Evolutionary conservation across 1,140 invertebrate genomes (phyloP), one percentile per base, ranked within the genome.

Genomic region (Neodiprion lecontei): DNA sequence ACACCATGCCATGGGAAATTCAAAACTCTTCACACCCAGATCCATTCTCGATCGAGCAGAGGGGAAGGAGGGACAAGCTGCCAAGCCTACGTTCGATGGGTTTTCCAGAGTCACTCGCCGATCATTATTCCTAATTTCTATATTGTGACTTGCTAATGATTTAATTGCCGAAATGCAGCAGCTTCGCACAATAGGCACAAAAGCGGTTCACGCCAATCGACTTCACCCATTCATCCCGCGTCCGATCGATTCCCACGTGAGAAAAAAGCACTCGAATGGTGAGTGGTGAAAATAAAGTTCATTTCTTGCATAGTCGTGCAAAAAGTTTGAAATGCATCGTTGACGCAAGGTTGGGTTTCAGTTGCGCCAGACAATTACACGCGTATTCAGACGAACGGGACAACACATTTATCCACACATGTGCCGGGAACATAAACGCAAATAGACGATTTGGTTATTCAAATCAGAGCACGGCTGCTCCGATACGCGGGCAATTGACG

Each of bases 61-160:
- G 28, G 28, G 28, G 28, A 40, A 3, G 28, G 28, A 40, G 28
- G 28, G 5, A 40, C 28, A 40, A 5, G 28, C 28, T 72, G 49
- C 4, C 10, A 72, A 48, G 67, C 71, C 48, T 67, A 69, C 48
- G 21, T 9, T 23, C 65, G 7, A 70, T 48, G 28, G 10, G 49
- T 47, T 67, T 73, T 50, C 73, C 49, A 61, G 75, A 77, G 75
- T 78, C 77, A 78, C 68, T 69, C 48, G 66, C 7, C 48, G 65
- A 73, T 70, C 74, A 77, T 79, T 75, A 77, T 61, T 61, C n/a
- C 53, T 61, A 61, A 73, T 79, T 77, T 75, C 72, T 74, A 48
- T 40, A 40, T 72, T 65, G n/a, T 74, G n/a, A 17, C 61, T 73
- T 72, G 72, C 72, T 79, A 77, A 79, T 79, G 77, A 75, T 74